These are phyloP conservation scores for Polydrusus pterygomalis DNA, from an alignment of 2,888 invertebrate genomes.

Conservation along the genomic window DNA sequence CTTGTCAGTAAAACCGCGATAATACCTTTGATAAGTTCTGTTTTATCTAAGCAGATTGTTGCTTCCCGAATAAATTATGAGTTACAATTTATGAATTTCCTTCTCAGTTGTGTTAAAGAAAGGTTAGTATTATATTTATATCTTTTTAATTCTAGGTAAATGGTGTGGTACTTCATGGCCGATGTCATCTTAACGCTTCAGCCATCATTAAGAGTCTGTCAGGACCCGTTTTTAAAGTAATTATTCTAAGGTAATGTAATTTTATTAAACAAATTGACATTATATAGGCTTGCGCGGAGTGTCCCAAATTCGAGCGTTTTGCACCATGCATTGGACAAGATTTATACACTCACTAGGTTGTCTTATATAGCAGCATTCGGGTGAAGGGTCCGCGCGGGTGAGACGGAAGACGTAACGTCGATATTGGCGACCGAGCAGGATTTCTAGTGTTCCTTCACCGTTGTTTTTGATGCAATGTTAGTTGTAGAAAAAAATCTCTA, in stretches of 20 bases:
- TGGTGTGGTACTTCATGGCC: slow-evolving; percentile 92
- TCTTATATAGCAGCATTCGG: no score
- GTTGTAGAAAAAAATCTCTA: no score
- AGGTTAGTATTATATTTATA: slow-evolving; percentile 65
- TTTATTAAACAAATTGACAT: background rate
- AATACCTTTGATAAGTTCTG: slow-evolving; percentile 36
- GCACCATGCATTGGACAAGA: background rate
- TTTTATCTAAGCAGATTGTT: slow-evolving; percentile 41
- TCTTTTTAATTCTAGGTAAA: slow-evolving; percentile 83
- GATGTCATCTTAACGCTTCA: slow-evolving; percentile 97
- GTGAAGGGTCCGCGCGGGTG: no score
- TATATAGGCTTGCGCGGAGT: no score
- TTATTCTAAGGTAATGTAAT: slow-evolving; percentile 84
- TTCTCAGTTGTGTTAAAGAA: slow-evolving; percentile 63
- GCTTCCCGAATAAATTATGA: slow-evolving; percentile 56
- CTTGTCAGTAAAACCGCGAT: slow-evolving; percentile 37
- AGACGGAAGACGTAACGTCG: no score
- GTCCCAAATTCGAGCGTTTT: no score
- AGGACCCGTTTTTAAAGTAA: slow-evolving; percentile 88
- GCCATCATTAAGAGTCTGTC: slow-evolving; percentile 94
- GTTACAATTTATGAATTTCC: slow-evolving; percentile 63
- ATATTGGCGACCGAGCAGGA: no score
- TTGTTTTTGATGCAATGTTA: no score
- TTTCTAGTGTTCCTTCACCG: no score
- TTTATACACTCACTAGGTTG: no score